phyloP scores from a whole-genome alignment of 2,797 vertebrate species.

The Galagoides demidoff region DNA sequence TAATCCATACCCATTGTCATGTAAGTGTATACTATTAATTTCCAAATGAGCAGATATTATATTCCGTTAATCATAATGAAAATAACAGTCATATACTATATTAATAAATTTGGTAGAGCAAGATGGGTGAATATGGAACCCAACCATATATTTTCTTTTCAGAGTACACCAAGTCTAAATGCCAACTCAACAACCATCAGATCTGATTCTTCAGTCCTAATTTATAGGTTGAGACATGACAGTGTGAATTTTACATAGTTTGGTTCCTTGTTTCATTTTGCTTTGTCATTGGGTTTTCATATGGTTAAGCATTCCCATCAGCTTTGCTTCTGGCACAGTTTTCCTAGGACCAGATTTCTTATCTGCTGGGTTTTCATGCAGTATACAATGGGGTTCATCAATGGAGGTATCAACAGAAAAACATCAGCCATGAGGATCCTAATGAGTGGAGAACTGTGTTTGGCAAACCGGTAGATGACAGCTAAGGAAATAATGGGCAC shows the following conservation, averaged over 20 bases:
- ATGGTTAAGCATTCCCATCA: not conserved
- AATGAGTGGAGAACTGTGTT: not conserved
- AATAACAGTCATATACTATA: not conserved
- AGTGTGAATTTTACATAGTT: not conserved
- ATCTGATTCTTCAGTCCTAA: not conserved
- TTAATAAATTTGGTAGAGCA: not conserved
- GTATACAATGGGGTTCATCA: conserved; percentile 54
- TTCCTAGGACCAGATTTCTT: not conserved
- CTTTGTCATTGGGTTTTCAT: not conserved
- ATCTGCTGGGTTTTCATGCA: conserved; percentile 23
- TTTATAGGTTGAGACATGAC: not conserved
- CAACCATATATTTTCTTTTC: not conserved
- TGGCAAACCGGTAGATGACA: not conserved
- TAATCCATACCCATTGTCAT: not conserved
- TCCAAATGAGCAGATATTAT: not conserved
- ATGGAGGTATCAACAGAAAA: conserved; percentile 2
- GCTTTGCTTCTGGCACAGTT: not conserved
- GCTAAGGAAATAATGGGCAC: conserved; percentile 25
- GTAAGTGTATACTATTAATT: not conserved
- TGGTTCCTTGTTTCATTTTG: not conserved
- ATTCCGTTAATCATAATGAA: not conserved
- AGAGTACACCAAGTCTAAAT: not conserved
- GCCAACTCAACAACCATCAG: not conserved
- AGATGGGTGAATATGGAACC: not conserved
- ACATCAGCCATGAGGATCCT: conserved; percentile 35